Evolutionary conservation across 2,797 vertebrate genomes (phyloP).

Genomic region (Avahi laniger): DNA sequence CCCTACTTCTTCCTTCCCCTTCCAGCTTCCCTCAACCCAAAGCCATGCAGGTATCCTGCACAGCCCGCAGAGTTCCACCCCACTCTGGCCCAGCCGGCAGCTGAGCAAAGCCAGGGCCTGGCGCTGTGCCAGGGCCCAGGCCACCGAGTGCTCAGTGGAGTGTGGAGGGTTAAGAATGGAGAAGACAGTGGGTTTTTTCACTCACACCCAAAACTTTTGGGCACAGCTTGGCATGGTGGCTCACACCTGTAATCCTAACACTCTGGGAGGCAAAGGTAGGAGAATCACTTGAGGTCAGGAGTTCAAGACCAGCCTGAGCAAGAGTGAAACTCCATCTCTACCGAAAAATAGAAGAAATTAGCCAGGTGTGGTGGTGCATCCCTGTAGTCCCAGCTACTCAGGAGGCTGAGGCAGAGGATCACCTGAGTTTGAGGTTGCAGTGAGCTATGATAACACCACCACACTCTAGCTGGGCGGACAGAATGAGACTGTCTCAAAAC

Average conservation of each 20-base stretch:
- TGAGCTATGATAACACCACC: no score
- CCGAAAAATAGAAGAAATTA: no score
- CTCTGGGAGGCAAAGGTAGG: not conserved
- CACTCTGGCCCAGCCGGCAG: accelerated
- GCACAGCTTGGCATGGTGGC: no score
- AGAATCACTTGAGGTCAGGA: no score
- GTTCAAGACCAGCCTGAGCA: no score
- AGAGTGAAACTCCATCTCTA: no score
- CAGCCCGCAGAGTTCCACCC: not conserved
- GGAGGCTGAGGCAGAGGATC: no score
- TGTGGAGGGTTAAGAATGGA: not conserved
- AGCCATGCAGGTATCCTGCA: not conserved
- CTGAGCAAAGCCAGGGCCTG: not conserved
- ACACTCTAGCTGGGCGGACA: no score
- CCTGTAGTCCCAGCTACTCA: no score
- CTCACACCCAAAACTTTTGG: not conserved
- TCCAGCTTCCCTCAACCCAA: not conserved
- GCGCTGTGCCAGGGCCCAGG: not conserved
- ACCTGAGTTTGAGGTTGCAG: no score
- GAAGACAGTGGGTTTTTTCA: not conserved
- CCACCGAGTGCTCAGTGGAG: accelerated
- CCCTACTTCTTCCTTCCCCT: not conserved
- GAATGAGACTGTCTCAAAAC: no score
- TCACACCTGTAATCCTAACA: not conserved
- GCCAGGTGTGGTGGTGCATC: no score